Percentiles rank a stretch among this genome's conserved stretches.
Evolutionary conservation across 2,797 vertebrate genomes (phyloP).

Genomic region (Acridotheres tristis): DNA sequence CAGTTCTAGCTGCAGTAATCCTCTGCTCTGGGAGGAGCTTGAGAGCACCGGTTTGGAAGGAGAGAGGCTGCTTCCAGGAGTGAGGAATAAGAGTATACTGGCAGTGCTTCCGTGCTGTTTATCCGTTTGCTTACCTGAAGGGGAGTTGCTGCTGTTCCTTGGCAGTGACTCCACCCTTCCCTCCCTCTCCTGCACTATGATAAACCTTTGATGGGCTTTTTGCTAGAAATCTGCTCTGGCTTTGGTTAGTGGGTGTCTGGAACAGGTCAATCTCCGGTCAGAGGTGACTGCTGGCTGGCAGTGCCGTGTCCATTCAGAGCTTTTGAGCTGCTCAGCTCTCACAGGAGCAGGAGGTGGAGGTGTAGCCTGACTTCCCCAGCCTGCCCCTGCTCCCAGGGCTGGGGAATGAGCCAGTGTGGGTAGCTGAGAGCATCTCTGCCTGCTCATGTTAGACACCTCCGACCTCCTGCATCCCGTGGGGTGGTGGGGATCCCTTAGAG

Average conservation of each 20-base stretch:
- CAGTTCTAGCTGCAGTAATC: not conserved
- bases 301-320: not conserved
- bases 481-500: not conserved
- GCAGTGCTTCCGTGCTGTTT: not conserved
- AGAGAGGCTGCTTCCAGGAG: not conserved
- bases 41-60: not conserved
- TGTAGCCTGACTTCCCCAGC: not conserved
- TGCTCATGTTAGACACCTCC: rapidly evolving
- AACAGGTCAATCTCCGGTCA: not conserved
- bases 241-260: not conserved
- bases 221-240: not conserved
- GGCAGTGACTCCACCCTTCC: not conserved
- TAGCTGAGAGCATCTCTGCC: not conserved
- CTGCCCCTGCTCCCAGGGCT: not conserved
- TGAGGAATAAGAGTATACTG: not conserved
- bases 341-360: rapidly evolving
- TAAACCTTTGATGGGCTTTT: not conserved
- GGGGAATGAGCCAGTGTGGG: not conserved
- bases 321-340: not conserved
- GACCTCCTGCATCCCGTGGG: rapidly evolving
- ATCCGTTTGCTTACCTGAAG: not conserved
- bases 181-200: not conserved
- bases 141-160: not conserved
- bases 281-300: not conserved
- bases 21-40: not conserved